These are phyloP conservation scores for Potamilus streckersoni DNA, from an alignment of 1,140 invertebrate genomes.

Conservation along the genomic window DNA sequence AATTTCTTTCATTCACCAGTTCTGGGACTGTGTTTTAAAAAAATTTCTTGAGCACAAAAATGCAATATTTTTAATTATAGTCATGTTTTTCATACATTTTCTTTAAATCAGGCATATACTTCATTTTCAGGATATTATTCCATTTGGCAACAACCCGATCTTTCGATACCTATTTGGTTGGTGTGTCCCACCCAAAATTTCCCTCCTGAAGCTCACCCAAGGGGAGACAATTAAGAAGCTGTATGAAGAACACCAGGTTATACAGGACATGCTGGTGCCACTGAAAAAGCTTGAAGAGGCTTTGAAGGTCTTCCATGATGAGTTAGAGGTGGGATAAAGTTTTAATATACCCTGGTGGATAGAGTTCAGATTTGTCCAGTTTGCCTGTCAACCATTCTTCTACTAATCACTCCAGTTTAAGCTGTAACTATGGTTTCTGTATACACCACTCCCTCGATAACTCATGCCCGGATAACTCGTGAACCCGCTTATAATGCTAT, in stretches of 20 bases:
- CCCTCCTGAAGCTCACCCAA: constrained; percentile 85
- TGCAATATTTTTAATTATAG: not conserved
- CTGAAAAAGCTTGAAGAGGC: constrained; percentile 74
- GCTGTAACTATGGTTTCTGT: too few species aligned
- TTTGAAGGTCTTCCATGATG: constrained; percentile 76
- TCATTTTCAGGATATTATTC: constrained; percentile 80
- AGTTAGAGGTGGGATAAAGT: constrained; percentile 73
- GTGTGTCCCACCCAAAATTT: constrained; percentile 86
- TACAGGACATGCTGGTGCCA: constrained; percentile 88
- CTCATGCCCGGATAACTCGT: too few species aligned
- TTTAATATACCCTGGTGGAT: too few species aligned
- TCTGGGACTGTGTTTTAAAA: too few species aligned
- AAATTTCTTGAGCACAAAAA: not conserved
- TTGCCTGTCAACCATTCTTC: not conserved
- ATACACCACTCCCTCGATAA: too few species aligned
- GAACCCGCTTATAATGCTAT: too few species aligned
- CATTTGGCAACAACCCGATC: constrained; percentile 83
- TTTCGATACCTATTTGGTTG: constrained; percentile 83
- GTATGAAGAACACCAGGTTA: constrained; percentile 84
- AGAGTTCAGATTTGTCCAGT: not conserved
- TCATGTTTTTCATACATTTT: not conserved
- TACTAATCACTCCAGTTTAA: not conserved
- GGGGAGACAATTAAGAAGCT: constrained; percentile 78
- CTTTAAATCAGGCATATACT: not conserved
- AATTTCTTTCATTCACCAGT: too few species aligned